Evolutionary conservation across 2,888 invertebrate genomes (phyloP).

Genomic region (Clistopyga incitator): DNA sequence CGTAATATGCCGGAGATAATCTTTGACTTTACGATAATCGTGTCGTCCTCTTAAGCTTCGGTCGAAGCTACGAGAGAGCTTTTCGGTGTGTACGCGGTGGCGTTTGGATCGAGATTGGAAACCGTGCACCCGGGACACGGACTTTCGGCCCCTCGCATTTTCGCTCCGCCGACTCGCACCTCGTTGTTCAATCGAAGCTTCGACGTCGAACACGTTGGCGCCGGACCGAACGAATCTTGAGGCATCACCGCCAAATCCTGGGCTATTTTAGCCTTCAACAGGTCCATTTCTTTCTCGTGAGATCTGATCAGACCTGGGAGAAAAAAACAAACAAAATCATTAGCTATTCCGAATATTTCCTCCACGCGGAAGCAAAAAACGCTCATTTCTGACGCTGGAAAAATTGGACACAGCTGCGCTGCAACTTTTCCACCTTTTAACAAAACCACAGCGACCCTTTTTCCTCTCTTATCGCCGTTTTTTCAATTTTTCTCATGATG

Average conservation of each 20-base stretch:
- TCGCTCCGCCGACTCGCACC: conserved; percentile 79
- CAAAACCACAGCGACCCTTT: too few relatives aligned
- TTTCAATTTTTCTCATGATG: too few relatives aligned
- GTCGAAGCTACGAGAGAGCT: conserved; percentile 87
- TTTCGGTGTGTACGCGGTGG: conserved; percentile 96
- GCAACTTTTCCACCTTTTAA: too few relatives aligned
- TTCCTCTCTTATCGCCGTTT: too few relatives aligned
- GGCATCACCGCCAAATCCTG: conserved; percentile 98
- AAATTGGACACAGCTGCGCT: too few relatives aligned
- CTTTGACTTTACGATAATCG: conserved; percentile 53
- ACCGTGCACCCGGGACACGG: conserved; percentile 83
- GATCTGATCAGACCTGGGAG: conserved; percentile 90
- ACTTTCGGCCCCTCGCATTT: conserved; percentile 81
- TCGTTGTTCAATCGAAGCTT: conserved; percentile 86
- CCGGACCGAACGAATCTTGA: conserved; percentile 87
- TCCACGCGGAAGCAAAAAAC: too few relatives aligned
- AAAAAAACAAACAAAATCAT: conserved; percentile 6
- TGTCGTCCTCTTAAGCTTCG: conserved; percentile 85
- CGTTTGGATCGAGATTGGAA: conserved; percentile 94
- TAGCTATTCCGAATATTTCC: background rate
- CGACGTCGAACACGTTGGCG: conserved; percentile 86
- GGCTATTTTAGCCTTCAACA: conserved; percentile 95
- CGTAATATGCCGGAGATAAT: conserved; percentile 23
- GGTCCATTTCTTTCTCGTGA: conserved; percentile 96
- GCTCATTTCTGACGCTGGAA: too few relatives aligned